These are phyloP conservation scores for Tauraco hartlaubi DNA, from an alignment of 2,797 vertebrate species.

Conservation along the genomic window DNA sequence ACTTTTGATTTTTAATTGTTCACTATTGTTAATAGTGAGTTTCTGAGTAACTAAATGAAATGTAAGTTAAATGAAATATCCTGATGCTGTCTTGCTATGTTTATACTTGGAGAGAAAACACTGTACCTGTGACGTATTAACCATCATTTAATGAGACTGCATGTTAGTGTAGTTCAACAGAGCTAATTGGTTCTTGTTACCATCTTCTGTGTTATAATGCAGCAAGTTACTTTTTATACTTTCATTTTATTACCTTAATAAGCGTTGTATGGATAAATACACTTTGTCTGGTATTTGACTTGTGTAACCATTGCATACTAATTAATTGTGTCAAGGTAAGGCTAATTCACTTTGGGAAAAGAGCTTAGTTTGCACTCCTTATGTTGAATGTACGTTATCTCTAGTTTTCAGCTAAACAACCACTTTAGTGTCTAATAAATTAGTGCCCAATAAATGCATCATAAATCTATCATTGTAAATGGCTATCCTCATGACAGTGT, in stretches of 20 bases:
- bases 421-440: slow-evolving; percentile 67
- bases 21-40: not conserved
- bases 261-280: slow-evolving; percentile 7
- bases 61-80: not conserved
- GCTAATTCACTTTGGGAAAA: slow-evolving; percentile 47
- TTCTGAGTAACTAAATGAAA: not conserved
- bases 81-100: not conserved
- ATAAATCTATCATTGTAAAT: slow-evolving; percentile 66
- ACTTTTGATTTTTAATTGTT: not conserved
- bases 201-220: not conserved
- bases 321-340: slow-evolving; percentile 52
- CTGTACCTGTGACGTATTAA: not conserved
- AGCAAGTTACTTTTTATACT: not conserved
- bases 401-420: slow-evolving; percentile 65
- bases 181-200: not conserved
- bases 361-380: slow-evolving; percentile 55
- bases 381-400: slow-evolving; percentile 20
- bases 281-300: slow-evolving; percentile 10
- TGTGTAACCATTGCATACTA: not conserved
- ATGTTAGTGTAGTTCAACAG: not conserved
- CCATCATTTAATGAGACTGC: not conserved
- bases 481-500: slow-evolving; percentile 30
- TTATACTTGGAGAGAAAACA: not conserved
- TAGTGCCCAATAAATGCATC: slow-evolving; percentile 48
- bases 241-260: slow-evolving; percentile 16